Evolutionary conservation across 2,113 vertebrate genomes (phyloP).

Genomic region (Centropristis striata): DNA sequence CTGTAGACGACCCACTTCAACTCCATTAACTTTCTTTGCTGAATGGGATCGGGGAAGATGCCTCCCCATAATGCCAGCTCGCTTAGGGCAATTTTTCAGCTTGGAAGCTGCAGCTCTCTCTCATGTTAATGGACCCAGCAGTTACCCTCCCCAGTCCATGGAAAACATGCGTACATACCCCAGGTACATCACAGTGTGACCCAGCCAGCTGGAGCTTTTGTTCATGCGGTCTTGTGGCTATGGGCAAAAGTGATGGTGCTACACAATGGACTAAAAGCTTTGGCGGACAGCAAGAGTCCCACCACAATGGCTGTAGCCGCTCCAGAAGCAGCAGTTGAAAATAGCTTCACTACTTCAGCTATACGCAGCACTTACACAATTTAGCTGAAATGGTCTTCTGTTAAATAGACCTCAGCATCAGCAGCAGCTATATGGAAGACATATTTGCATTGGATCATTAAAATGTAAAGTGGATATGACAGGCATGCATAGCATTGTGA

Average conservation of each 20-base stretch:
- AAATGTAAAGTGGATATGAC: not conserved
- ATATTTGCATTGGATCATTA: constrained; percentile 21
- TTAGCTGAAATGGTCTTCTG: constrained; percentile 34
- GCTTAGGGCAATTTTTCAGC: constrained; percentile 69
- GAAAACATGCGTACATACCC: constrained; percentile 70
- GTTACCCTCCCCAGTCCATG: constrained; percentile 68
- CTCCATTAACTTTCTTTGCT: constrained; percentile 76
- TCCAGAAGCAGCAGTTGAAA: constrained; percentile 57
- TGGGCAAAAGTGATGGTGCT: constrained; percentile 69
- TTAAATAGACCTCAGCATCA: constrained; percentile 18
- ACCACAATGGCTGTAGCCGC: constrained; percentile 64
- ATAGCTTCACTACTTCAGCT: constrained; percentile 55
- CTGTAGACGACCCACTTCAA: constrained; percentile 77
- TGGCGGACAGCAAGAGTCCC: constrained; percentile 46
- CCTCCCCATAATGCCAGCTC: constrained; percentile 59
- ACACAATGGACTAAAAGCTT: constrained; percentile 78
- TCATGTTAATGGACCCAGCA: constrained; percentile 78
- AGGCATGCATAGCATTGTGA: not conserved
- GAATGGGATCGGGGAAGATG: constrained; percentile 74
- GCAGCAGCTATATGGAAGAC: not conserved
- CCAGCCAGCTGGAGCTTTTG: constrained; percentile 75
- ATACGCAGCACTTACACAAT: constrained; percentile 37
- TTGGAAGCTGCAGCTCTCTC: constrained; percentile 65
- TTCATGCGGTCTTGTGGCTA: constrained; percentile 59
- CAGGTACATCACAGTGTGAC: constrained; percentile 70